Evolutionary conservation across 2,797 vertebrate genomes (phyloP), one percentile per base, ranked within the genome.

Genomic region (Vireo griseus): DNA sequence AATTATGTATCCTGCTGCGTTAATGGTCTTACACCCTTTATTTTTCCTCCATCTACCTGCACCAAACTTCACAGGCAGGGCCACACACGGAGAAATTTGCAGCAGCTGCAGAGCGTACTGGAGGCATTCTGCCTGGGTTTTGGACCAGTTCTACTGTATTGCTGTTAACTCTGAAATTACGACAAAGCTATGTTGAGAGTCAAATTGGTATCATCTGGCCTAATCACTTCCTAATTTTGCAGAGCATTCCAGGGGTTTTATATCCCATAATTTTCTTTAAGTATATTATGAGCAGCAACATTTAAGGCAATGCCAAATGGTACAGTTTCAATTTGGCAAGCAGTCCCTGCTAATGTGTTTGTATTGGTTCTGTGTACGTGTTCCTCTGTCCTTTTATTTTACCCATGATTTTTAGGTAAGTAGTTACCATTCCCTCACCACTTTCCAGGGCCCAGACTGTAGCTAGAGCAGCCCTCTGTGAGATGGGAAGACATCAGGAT

Each of bases 201-300:
- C 79, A 94, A 93, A 94, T 88, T 75, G 61, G 47, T 94, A 67
- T 96, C 75, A 90, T 94, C 91, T 94, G 87, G 89, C 66, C 85
- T 94, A 91, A 96, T 95, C 76, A 47, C 69, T 94, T 94, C 57
- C 79, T 95, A 94, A 95, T 95, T 95, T 94, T 84, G 63, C 51
- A 69, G 79, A 91, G n/a, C 47, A 57, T 94, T 96, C 87, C 86
- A 88, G 83, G 52, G 26, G 72, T 94, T 96, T 96, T 94, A 91
- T 95, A 71, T 74, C 69, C 67, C 65, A 50, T 95, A 81, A 90
- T 84, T 93, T 95, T 92, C 61, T 92, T 90, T 35, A 93, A 94
- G 73, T 91, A 8, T 85, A 72, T 93, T 96, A 69, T 39, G 33
- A 91, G 39, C 85, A 82, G 76, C 59, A 86, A 37, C 5, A 5